Percentiles rank a stretch among this genome's conserved stretches.
Evolutionary conservation across 1,140 invertebrate species (phyloP).

Genomic region (Gryllus bimaculatus): DNA sequence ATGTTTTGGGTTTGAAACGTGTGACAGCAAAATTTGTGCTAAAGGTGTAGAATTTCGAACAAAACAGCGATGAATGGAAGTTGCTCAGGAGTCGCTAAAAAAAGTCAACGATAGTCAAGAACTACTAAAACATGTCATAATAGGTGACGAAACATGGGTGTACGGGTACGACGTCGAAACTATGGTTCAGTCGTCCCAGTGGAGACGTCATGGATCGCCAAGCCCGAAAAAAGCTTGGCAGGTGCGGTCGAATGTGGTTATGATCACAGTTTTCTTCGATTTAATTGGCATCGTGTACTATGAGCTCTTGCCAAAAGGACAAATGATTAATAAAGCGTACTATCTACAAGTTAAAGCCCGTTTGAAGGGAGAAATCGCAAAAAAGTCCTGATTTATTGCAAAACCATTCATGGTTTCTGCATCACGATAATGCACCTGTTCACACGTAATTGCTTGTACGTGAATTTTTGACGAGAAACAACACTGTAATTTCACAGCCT

Average conservation of each 20-base stretch:
- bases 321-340: too few species aligned
- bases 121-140: conserved; percentile 7
- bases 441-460: too few species aligned
- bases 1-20: conserved; percentile 14
- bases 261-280: conserved; percentile 3
- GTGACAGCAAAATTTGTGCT: conserved; percentile 1
- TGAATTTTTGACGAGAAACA: too few species aligned
- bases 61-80: background rate
- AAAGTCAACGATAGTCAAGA: conserved; percentile 1
- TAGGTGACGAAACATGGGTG: too few species aligned
- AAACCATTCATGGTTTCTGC: background rate
- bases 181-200: conserved; percentile 9
- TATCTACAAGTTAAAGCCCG: conserved; percentile 7
- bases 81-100: conserved; percentile 9
- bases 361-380: too few species aligned
- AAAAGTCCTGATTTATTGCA: background rate
- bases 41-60: conserved; percentile 10
- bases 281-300: background rate
- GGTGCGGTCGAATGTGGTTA: conserved; percentile 10
- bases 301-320: background rate
- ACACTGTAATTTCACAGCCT: background rate
- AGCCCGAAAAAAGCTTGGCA: conserved; percentile 8
- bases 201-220: background rate
- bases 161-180: too few species aligned
- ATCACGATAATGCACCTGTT: too few species aligned